Evolutionary conservation across 2,797 vertebrate species (phyloP), one percentile per base, ranked within the genome.

Genomic region (Vultur gryphus): DNA sequence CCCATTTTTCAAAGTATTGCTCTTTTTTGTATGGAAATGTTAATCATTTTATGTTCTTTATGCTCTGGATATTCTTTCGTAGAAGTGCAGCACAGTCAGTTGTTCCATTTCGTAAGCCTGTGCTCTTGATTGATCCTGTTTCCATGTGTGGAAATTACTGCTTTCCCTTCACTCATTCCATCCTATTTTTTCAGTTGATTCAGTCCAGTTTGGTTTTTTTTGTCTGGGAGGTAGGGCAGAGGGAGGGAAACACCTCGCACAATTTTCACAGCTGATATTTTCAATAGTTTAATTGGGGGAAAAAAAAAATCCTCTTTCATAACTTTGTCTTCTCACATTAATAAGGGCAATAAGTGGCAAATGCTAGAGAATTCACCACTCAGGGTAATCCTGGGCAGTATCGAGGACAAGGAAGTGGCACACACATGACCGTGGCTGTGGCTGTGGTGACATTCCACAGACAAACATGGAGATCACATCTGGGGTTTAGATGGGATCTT

Each of bases 391-490:
- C 21, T 75, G 16, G 7, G 9, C 1, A 1, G 25, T 58, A 58
- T 8, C 0, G 1, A 85, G 25, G 33, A n/a, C 51, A 65, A 39
- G 33, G 14, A 41, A 31, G 9, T 66, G 46, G 26, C 23, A 21
- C 21, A 70, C 28, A 76, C 13, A 21, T 1, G 1, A 24, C 0
- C 0, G 23, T 41, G 2, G 6, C 21, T 76, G 19, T 69, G 35
- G 77, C 65, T 58, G 17, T 29, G 26, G 19, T 57, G 20, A 57
- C 0, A 0, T 71, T 77, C 41, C 58, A 71, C 52, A 41, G 35
- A 29, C 14, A 33, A 76, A 59, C 13, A 35, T 8, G 19, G 33
- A 77, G 33, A 41, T 57, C 14, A 23, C 3, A 12, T 67, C 37
- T 46, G 17, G 17, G 9, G 6, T 62, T 88, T 85, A 77, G 14